These are phyloP conservation scores for Paramormyrops kingsleyae DNA, from an alignment of 2,113 vertebrate genomes.

Conservation along the genomic window DNA sequence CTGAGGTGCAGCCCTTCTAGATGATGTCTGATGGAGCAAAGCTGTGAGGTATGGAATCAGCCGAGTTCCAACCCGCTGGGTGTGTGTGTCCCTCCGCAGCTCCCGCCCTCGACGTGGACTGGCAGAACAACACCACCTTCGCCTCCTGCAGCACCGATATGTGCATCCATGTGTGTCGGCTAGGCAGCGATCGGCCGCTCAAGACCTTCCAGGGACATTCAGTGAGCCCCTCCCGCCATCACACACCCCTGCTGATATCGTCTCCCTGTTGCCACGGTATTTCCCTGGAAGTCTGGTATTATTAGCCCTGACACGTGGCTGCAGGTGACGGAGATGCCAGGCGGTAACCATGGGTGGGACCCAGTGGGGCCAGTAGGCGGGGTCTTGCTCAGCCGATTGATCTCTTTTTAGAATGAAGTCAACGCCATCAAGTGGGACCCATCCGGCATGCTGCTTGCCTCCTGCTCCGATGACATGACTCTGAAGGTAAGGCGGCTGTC, in stretches of 20 bases:
- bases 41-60: not conserved
- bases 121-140: slow-evolving; percentile 95
- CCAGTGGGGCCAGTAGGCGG: not conserved
- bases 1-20: not conserved
- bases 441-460: slow-evolving; percentile 86
- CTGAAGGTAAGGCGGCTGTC: slow-evolving; percentile 67
- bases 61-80: not conserved
- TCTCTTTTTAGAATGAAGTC: slow-evolving; percentile 78
- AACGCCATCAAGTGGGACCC: slow-evolving; percentile 98
- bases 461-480: slow-evolving; percentile 96
- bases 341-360: not conserved
- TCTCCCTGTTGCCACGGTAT: not conserved
- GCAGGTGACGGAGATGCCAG: not conserved
- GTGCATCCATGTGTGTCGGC: slow-evolving; percentile 93
- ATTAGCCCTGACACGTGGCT: not conserved
- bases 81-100: slow-evolving; percentile 52
- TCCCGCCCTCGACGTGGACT: slow-evolving; percentile 89
- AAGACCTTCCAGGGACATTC: slow-evolving; percentile 96
- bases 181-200: slow-evolving; percentile 83
- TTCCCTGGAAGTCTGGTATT: not conserved
- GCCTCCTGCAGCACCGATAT: slow-evolving; percentile 96
- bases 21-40: not conserved
- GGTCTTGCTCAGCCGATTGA: not conserved
- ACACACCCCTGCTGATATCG: not conserved
- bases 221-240: slow-evolving; percentile 44